Conservation (phyloP, 2,797 vertebrate genomes). For the Pelochelys cantorii region DNA sequence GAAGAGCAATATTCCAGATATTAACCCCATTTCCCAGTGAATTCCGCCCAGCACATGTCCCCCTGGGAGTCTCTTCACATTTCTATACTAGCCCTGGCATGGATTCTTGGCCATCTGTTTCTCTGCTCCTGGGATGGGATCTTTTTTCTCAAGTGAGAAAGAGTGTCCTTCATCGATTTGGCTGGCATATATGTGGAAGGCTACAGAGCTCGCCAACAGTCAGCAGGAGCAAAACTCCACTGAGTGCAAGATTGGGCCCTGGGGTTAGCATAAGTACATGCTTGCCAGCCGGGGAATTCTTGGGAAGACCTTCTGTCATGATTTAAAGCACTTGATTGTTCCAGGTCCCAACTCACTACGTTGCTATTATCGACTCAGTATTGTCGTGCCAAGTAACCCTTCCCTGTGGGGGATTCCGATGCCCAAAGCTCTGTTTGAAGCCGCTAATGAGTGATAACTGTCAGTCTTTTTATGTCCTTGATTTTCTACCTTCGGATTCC, state of each 20-base stretch:
- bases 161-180: neutral
- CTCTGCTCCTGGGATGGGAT: neutral
- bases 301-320: neutral
- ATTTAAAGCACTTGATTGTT: neutral
- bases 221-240: neutral
- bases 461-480: neutral
- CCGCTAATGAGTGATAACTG: rapidly evolving
- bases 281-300: neutral
- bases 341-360: neutral
- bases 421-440: rapidly evolving
- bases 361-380: neutral
- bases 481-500: neutral
- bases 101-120: neutral
- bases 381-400: rapidly evolving
- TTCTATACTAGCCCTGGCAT: neutral
- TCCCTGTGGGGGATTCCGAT: rapidly evolving
- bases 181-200: neutral
- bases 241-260: neutral
- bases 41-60: rapidly evolving
- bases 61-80: neutral
- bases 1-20: rapidly evolving
- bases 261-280: rapidly evolving
- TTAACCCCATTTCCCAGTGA: rapidly evolving
- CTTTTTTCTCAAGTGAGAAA: neutral
- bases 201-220: neutral